Conservation (phyloP, 2,888 invertebrate species). For the Euplexia lucipara region DNA sequence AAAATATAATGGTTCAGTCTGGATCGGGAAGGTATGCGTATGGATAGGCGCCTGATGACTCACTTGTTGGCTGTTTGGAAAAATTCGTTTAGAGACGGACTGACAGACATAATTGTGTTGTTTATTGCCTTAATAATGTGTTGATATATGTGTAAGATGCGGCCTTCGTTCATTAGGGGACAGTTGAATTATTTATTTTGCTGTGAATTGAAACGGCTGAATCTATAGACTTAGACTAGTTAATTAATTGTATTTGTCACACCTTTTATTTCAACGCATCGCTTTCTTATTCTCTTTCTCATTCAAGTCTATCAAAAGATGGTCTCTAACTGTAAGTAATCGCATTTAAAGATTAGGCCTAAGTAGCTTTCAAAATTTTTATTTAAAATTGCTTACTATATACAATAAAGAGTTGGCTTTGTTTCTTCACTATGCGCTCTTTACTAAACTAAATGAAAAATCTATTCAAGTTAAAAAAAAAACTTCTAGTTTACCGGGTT, state of each 20-base stretch:
- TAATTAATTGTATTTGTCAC: background rate
- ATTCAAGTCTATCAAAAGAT: too few relatives aligned
- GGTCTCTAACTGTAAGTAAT: too few relatives aligned
- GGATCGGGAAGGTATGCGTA: slow-evolving; percentile 71
- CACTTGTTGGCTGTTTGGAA: slow-evolving; percentile 67
- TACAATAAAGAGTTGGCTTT: too few relatives aligned
- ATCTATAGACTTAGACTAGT: background rate
- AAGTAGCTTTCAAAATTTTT: too few relatives aligned
- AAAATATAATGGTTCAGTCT: slow-evolving; percentile 79
- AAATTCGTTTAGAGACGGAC: slow-evolving; percentile 57
- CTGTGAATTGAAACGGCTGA: background rate
- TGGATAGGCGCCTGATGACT: slow-evolving; percentile 70
- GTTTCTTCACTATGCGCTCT: too few relatives aligned
- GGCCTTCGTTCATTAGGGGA: slow-evolving; percentile 1
- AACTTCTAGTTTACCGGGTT: slow-evolving; percentile 17
- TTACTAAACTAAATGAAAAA: background rate
- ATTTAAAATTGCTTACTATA: too few relatives aligned
- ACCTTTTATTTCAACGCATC: too few relatives aligned
- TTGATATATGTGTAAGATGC: slow-evolving; percentile 26
- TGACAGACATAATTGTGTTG: slow-evolving; percentile 43
- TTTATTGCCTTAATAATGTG: slow-evolving; percentile 41
- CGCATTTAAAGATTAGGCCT: too few relatives aligned
- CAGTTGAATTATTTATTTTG: slow-evolving; percentile 1
- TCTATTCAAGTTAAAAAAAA: slow-evolving; percentile 5
- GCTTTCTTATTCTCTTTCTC: too few relatives aligned